Evolutionary conservation across 2,797 vertebrate genomes (phyloP), one percentile per base, ranked within the genome.

Genomic region (Apogon talboti): DNA sequence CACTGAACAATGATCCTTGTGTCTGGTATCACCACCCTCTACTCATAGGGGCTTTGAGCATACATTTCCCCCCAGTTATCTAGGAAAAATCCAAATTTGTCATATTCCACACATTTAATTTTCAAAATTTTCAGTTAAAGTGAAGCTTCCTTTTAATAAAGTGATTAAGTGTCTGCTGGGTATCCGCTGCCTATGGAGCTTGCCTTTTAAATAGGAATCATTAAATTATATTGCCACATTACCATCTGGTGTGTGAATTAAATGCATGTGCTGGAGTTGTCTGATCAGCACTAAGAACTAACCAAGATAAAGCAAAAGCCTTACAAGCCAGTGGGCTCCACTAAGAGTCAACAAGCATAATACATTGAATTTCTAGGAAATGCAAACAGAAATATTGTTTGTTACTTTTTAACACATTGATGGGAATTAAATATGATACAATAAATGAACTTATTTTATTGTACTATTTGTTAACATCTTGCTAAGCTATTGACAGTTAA

Each of bases 201-300:
- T 53, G 33, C 63, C 72, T 65, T 65, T 72, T 65, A 68, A 73
- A 47, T 73, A 66, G 52, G 30, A 70, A 53, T 65, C 62, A 58
- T 65, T 66, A 44, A 24, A 59, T 71, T 38, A 43, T 53, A 66
- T 43, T 58, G 45, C 58, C 37, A 51, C 57, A 43, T 72, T 44
- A 51, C 61, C 69, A 74, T 79, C 57, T 79, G 65, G 44, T 59
- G 48, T 53, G 54, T 57, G 54, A 46, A 68, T 74, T 67, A 71
- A 70, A 76, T 44, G 51, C 47, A 30, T 52, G 49, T 48, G 53
- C 50, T 40, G 30, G 30, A 74, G 56, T 56, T 55, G 28, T 66
- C 49, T 76, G 68, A 73, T 79, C 68, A 69, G 61, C 58, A 49
- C 21, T 37, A 37, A 81, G 70, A 52, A 61, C 28, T 15, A 6